Percentiles rank a stretch among this genome's conserved stretches.
Evolutionary conservation across 2,113 vertebrate species (phyloP).

Genomic region (Nibea albiflora): DNA sequence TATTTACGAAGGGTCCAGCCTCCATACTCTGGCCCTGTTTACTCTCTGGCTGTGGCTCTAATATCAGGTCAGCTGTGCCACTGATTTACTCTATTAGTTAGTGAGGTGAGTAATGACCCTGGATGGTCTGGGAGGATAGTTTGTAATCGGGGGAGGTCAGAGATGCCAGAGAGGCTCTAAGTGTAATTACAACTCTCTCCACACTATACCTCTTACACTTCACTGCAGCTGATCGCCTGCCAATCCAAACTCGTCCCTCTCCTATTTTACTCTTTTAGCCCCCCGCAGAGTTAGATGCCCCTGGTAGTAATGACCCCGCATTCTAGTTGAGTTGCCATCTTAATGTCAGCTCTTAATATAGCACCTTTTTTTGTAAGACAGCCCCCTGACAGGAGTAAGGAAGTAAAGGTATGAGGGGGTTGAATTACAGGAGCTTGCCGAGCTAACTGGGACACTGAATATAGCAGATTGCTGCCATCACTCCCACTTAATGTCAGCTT

Average conservation of each 20-base stretch:
- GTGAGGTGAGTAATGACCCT: constrained; percentile 76
- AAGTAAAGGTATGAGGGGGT: constrained; percentile 55
- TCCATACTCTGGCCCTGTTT: constrained; percentile 71
- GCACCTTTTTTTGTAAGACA: constrained; percentile 40
- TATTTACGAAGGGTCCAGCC: constrained; percentile 82
- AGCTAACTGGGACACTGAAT: constrained; percentile 54
- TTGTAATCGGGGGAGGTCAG: constrained; percentile 68
- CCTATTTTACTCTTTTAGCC: constrained; percentile 8
- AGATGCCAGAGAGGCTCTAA: constrained; percentile 60
- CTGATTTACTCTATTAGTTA: constrained; percentile 82
- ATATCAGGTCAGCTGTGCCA: constrained; percentile 73
- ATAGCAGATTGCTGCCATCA: constrained; percentile 59
- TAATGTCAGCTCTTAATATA: constrained; percentile 67
- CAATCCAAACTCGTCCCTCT: constrained; percentile 37
- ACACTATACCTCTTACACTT: constrained; percentile 24
- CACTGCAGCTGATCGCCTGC: constrained; percentile 44
- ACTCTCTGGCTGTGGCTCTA: constrained; percentile 72
- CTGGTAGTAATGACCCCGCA: constrained; percentile 37
- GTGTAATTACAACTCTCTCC: constrained; percentile 65
- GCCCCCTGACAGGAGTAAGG: constrained; percentile 29
- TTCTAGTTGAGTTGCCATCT: constrained; percentile 45
- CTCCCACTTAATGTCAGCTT: constrained; percentile 64
- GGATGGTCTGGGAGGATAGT: constrained; percentile 61
- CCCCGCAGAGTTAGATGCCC: constrained; percentile 28
- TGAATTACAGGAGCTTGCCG: constrained; percentile 61